phyloP scores from a whole-genome alignment of 2,113 vertebrate species.

The Myotis davidii region DNA sequence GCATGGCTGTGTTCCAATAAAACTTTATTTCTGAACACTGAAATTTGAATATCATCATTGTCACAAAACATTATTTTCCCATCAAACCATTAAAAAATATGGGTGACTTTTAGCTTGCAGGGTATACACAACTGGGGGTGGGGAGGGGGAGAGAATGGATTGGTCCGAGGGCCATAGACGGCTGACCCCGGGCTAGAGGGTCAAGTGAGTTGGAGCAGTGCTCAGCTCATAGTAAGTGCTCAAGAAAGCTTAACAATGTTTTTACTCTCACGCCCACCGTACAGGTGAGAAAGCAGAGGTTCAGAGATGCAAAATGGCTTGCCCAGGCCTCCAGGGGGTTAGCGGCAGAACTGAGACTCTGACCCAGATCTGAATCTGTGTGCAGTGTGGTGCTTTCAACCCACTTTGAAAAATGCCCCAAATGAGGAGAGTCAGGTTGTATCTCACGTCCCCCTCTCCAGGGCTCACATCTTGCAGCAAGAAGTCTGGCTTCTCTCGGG shows the following conservation, averaged over 20 bases:
- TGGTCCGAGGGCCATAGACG: not conserved
- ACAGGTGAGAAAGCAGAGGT: not conserved
- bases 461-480: not conserved
- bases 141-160: not conserved
- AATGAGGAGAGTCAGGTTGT: not conserved
- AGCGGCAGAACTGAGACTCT: not conserved
- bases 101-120: not conserved
- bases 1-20: not conserved
- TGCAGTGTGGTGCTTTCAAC: not conserved
- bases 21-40: not conserved
- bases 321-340: not conserved
- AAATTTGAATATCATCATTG: not conserved
- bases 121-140: too few species aligned
- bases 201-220: not conserved
- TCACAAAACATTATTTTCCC: not conserved
- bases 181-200: not conserved
- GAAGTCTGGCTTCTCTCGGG: not conserved
- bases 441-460: not conserved
- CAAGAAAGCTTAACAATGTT: not conserved
- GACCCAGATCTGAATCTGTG: not conserved
- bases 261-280: not conserved
- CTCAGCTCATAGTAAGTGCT: not conserved
- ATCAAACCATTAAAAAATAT: not conserved
- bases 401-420: not conserved
- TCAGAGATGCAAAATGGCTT: not conserved